phyloP scores from a whole-genome alignment of 2,797 vertebrate genomes.

The Spondyliosoma cantharus region DNA sequence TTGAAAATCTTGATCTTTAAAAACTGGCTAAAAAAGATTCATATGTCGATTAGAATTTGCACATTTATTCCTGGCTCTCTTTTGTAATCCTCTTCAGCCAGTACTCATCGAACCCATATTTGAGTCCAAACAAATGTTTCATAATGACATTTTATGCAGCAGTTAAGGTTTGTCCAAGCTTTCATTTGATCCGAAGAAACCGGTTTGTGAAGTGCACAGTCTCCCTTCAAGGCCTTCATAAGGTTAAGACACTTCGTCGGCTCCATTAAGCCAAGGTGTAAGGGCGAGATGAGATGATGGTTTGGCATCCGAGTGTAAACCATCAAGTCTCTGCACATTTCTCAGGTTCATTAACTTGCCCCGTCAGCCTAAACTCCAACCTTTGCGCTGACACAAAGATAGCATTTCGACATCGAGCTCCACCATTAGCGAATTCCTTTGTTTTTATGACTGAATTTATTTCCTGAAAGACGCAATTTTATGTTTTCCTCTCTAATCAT shows the following conservation, averaged over 20 bases:
- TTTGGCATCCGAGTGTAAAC: constrained; percentile 68
- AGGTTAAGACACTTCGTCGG: constrained; percentile 18
- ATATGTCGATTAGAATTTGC: no score
- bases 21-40: not conserved
- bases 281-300: constrained; percentile 56
- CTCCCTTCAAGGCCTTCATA: constrained; percentile 17
- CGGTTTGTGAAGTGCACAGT: constrained; percentile 1
- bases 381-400: constrained; percentile 48
- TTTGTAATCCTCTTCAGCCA: not conserved
- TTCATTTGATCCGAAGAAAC: constrained; percentile 9
- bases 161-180: not conserved
- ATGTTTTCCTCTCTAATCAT: constrained; percentile 68
- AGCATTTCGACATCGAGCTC: constrained; percentile 50
- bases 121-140: constrained; percentile 6
- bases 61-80: not conserved
- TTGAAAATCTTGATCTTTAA: not conserved
- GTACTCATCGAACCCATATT: not conserved
- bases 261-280: constrained; percentile 65
- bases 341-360: constrained; percentile 48
- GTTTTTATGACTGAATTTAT: constrained; percentile 69
- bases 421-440: constrained; percentile 75
- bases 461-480: constrained; percentile 62
- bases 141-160: not conserved
- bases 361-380: constrained; percentile 45
- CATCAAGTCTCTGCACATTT: constrained; percentile 64